phyloP scores from a whole-genome alignment of 2,797 vertebrate species.

The Premnoplex brunnescens region DNA sequence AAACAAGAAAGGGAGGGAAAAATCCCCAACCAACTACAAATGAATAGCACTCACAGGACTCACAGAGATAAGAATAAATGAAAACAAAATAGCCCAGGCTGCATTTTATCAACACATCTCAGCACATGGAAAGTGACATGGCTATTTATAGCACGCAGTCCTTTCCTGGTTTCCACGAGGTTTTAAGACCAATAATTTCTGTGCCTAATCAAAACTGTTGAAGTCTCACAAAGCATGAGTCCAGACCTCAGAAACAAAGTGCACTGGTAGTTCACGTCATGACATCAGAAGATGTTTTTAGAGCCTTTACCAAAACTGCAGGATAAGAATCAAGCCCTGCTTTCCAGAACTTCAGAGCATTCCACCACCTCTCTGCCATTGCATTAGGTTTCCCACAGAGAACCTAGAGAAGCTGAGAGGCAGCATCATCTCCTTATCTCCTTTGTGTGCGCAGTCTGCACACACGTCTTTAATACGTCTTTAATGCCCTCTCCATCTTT shows the following conservation, averaged over 20 bases:
- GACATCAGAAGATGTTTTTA: neutral
- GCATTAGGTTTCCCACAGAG: neutral
- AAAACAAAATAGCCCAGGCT: neutral
- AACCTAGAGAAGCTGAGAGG: neutral
- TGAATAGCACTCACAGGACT: neutral
- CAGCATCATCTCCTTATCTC: neutral
- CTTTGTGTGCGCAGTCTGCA: neutral
- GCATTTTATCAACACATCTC: neutral
- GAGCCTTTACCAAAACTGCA: neutral
- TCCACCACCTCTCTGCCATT: neutral
- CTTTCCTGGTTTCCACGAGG: neutral
- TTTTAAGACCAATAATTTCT: neutral
- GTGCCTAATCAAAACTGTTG: neutral
- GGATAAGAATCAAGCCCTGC: neutral
- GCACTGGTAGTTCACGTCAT: neutral
- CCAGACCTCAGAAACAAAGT: neutral
- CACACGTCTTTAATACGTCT: no score
- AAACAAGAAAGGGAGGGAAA: neutral
- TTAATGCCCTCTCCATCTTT: neutral
- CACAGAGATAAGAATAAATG: neutral
- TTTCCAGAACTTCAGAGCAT: neutral
- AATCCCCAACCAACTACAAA: neutral
- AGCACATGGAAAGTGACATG: neutral
- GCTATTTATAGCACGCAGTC: neutral
- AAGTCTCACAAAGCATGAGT: neutral